Base-by-base conservation (phyloP, 2,888 invertebrate species). In the Lobophora halterata region DNA sequence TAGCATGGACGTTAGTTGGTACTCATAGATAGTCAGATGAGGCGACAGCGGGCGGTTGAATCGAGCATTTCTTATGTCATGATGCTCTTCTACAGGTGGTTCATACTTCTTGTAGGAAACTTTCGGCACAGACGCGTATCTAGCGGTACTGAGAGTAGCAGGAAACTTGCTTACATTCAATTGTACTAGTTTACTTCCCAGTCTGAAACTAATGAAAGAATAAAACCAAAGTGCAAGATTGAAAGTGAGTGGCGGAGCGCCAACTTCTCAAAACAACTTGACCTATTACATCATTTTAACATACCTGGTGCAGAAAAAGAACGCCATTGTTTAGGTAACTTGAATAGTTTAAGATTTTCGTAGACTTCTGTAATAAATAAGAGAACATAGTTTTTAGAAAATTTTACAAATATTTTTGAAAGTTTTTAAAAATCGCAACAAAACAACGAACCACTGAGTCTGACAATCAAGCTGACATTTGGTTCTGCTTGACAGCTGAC, bases 31-130 rank as follows among this genome's bases (percentile, higher is more conserved):
- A 7, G 92, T 90, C 32, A 97, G 86, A 89, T 97, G 96, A 1
- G 97, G 97, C 0, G 96, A 96, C 75, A 95, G 71, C 0, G 96
- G 95, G 43, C 97, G 89, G 3, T 91, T 90, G 1, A 97, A 81
- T 30, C 92, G 90, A 51, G 89, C 88, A 77, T 97, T 97, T 61
- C 89, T 92, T 38, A 92, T 89, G 58, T 93, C 92, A 61, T 90
- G 88, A 12, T 88, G 77, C 66, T 91, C 91, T 0, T 62, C 49
- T 17, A 75, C 59, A 2, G 73, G 67, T 0, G 60, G 51, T 41
- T 79, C 80, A 30, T 49, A 85, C 41, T 79, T 77, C 53, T 79
- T 81, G 42, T 65, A 71, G 2, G 71, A 65, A 14, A 87, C 62
- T 63, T 83, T 85, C 4, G 86, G 85, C 0, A 76, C 33, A 1